Base-by-base conservation (phyloP, 2,113 vertebrate species). In the Pyrgilauda ruficollis region DNA sequence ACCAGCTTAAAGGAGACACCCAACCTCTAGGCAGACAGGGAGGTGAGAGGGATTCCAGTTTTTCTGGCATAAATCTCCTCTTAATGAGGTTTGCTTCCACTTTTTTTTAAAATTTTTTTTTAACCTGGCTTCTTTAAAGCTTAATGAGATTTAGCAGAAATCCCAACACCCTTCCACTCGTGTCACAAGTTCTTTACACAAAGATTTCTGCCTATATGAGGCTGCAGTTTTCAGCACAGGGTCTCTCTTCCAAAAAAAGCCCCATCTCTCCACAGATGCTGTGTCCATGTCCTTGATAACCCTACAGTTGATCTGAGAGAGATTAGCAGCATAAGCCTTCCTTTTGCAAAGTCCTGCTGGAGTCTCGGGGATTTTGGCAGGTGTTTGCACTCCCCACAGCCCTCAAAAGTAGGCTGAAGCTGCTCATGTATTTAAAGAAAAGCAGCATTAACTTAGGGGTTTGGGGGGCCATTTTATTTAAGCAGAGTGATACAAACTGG, bases 11-110 rank as follows among this genome's bases (percentile, higher is more conserved):
- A 85, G 67, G 49, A 87, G 58, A 85, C 58, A 41, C 44, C 13
- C 44, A 87, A 6, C 58, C 52, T 44, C 53, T 11, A 87, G 53
- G 49, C 82, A 73, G 66, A 21, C 31, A 44, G 58, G 11, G 70
- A 88, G 41, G 70, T 90, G 85, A 95, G 67, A 79, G 30, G 35
- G 46, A 86, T 90, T 85, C 72, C 79, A 53, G 17, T 17, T 84
- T 79, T 76, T 66, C 35, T 58, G 62, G 63, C 39, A 63, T 59
- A 89, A 88, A 94, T 94, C 82, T 84, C 78, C 39, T 93, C 73
- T 84, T 84, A 77, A 81, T 80, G 35, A 74, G 59, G 69, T 72
- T 95, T 92, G 41, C 35, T 92, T 74, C 49, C 37, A 49, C 44
- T 72, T 82, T 8, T 55, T n/a, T n/a, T n/a, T n/a, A n/a, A n/a